Base-by-base conservation (phyloP, 92 coral and sea anemone genomes). In the Pocillopora meandrina region DNA sequence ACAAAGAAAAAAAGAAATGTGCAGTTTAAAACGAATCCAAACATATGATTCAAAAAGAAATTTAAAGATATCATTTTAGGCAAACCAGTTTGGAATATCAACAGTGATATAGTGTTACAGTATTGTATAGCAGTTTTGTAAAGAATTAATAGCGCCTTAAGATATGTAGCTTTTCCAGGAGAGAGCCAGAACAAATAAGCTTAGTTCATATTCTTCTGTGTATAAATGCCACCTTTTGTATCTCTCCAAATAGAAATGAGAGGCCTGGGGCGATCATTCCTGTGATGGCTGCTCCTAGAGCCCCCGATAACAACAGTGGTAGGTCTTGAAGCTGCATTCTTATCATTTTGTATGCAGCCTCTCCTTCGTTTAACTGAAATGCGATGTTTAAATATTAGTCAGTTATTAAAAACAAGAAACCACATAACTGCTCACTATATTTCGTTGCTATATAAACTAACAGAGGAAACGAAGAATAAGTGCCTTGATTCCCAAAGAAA, bases 261-360 rank as follows among this genome's bases (percentile, higher is more conserved):
- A 96, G 88, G 31, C 98, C 98, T 3, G 98, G 98, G 65, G 98
- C 96, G 21, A 94, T 85, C 94, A 96, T 87, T n/a, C 98, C 98
- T 1, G 98, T 91, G 64, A 96, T 90, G 31, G 91, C 90, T 7
- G 98, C 97, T 10, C 98, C 98, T 12, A 92, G 81, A 8, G 90
- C 93, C 10, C 96, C 95, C n/a, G 93, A 88, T 47, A 96, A 65
- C 78, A 96, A 57, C 78, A 96, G 87, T 13, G 98, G 98, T 23
- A 93, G 91, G 62, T 96, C 98, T 69, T 88, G 72, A 10, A 96
- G 75, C 80, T 94, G 96, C 88, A 94, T 87, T 56, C 70, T 77
- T 33, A 94, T 65, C 75, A 90, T 74, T 74, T 93, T 85, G 71
- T 82, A 79, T 21, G 92, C 90, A 31, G 93, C 87, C 61, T 88